Evolutionary conservation across 2,888 invertebrate genomes (phyloP), one percentile per base, ranked within the genome.

Genomic region (Dynastes grantii): DNA sequence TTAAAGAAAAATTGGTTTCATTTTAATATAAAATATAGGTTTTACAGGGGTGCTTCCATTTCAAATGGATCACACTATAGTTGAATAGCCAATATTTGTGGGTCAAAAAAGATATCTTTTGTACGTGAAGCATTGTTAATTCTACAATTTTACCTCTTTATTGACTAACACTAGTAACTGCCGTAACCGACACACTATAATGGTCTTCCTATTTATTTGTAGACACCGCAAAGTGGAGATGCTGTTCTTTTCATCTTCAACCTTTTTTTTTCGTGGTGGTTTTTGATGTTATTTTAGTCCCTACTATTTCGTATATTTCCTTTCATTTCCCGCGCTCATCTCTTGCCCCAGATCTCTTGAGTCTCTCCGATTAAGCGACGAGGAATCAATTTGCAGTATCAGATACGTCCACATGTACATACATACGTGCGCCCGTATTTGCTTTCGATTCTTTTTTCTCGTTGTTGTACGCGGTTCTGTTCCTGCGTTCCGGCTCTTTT

Each of bases 351-450:
- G 11, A 45, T 45, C 8, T 32, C 65, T 13, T 5, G 65, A 8
- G 11, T 45, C 1, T 40, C 40, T 8, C 11, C 40, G 65, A 65
- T 65, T 65, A 65, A 65, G n/a, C 65, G 40, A 13, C 65, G 45
- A 45, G 37, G 65, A 65, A 65, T 65, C 65, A 65, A 65, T 65
- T 65, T 65, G 65, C 37, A 65, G 40, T 40, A 16, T 65, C 32
- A 65, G 37, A 65, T 16, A n/a, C 55, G 55, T n/a, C 2, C 55
- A 22, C n/a, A 22, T 6, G 55, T 22, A 22, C 5, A 5, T 37
- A 37, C 32, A 37, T 37, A 37, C 32, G 55, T 16, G 45, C 8
- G 45, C 11, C 45, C 55, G 55, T 55, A 55, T 55, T 55, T 55
- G 55, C 55, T 55, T 55, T 55, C 65, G 65, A 65, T 37, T 9